Conservation (phyloP, 2,113 vertebrate genomes). For the Hippolais icterina region DNA sequence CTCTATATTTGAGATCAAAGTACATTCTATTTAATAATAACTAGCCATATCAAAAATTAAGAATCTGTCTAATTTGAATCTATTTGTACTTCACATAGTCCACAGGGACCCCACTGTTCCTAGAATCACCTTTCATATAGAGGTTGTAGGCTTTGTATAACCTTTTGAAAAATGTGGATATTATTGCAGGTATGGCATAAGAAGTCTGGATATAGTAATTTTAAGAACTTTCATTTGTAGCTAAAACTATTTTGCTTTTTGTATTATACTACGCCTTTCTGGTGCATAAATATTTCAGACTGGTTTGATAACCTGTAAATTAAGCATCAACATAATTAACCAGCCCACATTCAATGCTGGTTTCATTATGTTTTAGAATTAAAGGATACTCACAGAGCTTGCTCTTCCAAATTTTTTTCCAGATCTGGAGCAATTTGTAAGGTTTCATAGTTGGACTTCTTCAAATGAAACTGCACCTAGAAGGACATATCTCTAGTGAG, state of each 20-base stretch:
- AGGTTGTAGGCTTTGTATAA: not conserved
- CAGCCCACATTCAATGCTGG: not conserved
- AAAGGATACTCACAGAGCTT: not conserved
- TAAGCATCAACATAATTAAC: slow-evolving; percentile 1
- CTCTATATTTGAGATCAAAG: not conserved
- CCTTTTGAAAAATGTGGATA: not conserved
- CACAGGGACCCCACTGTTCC: not conserved
- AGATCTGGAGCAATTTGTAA: not conserved
- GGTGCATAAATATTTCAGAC: not conserved
- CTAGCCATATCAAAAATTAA: not conserved
- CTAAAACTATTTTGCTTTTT: not conserved
- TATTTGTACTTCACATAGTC: not conserved
- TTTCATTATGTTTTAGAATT: not conserved
- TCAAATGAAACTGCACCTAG: not conserved
- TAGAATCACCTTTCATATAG: not conserved
- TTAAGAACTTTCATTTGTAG: not conserved
- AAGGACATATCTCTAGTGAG: not conserved
- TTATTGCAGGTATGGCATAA: not conserved
- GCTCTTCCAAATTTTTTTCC: not conserved
- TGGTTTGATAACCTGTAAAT: slow-evolving; percentile 23
- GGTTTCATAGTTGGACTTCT: not conserved
- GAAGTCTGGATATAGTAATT: not conserved
- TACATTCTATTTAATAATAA: not conserved
- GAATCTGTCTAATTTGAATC: not conserved
- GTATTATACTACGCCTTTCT: not conserved